Base-by-base conservation (phyloP, 2,797 vertebrate genomes). In the Sebastes hubbsi region DNA sequence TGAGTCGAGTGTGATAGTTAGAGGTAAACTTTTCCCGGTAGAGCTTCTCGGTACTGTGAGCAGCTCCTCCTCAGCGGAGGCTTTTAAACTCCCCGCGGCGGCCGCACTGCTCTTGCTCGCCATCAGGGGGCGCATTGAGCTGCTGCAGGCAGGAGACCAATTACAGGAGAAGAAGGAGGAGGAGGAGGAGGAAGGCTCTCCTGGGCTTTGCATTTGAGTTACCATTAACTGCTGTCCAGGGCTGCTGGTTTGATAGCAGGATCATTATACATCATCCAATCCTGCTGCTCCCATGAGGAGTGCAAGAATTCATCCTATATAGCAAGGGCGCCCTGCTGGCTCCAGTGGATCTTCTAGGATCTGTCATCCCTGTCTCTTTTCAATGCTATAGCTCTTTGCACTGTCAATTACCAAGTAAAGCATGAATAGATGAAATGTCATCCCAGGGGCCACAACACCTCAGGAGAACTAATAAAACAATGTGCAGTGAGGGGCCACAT, bases 51-150 rank as follows among this genome's bases (percentile, higher is more conserved):
- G 29, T 78, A 83, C 70, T 95, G 91, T 88, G 90, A 32, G 74
- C 80, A 2, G 86, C 80, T 80, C 80, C 76, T 80, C 82, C 89
- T 85, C 93, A 74, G 90, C 69, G 71, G 85, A 49, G 78, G 91
- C 93, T 94, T 97, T 97, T 95, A 95, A 94, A 83, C 86, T 85
- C 87, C 90, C 92, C 84, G 81, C 80, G 72, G 81, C 73, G 80
- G 30, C 32, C 46, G 88, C 90, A 62, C 62, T 86, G 56, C 77
- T 49, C 10, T 55, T 42, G 1, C 8, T 61, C 4, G 49, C 94
- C 96, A 71, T 80, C 52, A 75, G 95, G 88, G 91, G 95, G 95
- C 91, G 93, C 87, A 34, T 55, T 30, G 60, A 27, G 54, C 8
- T 18, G 78, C 64, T 58, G 22, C 54, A 70, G 67, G 65, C 71